Conservation (phyloP, 1,140 invertebrate genomes). For the Camponotus pennsylvanicus region DNA sequence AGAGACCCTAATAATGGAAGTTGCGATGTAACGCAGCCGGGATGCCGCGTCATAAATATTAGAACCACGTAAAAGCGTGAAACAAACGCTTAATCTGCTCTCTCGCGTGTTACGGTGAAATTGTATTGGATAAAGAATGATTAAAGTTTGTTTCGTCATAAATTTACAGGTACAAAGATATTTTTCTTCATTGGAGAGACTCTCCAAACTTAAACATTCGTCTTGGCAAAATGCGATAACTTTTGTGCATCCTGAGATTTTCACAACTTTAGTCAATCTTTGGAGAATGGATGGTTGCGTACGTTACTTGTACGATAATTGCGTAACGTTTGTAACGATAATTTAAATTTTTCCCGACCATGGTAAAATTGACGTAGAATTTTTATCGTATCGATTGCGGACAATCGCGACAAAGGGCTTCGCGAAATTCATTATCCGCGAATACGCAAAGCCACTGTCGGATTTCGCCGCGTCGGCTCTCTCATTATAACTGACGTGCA, state of each 20-base stretch:
- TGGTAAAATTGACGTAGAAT: neutral
- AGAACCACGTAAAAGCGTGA: conserved; percentile 1
- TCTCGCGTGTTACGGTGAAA: conserved; percentile 29
- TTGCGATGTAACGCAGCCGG: no score
- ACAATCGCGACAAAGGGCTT: neutral
- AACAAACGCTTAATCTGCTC: conserved; percentile 31
- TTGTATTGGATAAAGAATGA: neutral
- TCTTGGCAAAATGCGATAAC: neutral
- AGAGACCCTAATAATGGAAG: conserved; percentile 14
- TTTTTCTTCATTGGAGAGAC: neutral
- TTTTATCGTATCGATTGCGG: neutral
- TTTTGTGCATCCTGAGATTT: neutral
- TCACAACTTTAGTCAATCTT: neutral
- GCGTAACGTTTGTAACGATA: no score
- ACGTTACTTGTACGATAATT: no score
- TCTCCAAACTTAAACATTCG: neutral
- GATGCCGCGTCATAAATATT: conserved; percentile 29
- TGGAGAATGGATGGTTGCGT: neutral
- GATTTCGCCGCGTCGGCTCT: conserved; percentile 28
- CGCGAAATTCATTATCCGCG: conserved; percentile 38
- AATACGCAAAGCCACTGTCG: conserved; percentile 14
- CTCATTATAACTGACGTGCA: conserved; percentile 51
- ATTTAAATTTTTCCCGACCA: neutral
- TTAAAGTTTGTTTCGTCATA: neutral
- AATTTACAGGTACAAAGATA: neutral